phyloP scores from a whole-genome alignment of 2,113 vertebrate genomes.

The Pedionomus torquatus region DNA sequence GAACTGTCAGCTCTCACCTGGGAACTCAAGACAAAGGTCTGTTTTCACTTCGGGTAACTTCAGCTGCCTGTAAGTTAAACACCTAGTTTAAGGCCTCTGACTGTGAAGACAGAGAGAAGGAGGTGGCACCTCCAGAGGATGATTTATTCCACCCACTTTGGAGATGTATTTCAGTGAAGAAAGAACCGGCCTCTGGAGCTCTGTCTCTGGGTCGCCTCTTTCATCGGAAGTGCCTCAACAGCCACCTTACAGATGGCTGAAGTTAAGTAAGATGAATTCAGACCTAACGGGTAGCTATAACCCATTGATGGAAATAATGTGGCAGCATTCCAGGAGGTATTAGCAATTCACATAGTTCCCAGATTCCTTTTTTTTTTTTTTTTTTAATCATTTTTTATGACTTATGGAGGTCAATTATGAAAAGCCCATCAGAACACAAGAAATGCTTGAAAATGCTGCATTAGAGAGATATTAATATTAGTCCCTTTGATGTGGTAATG shows the following conservation, averaged over 20 bases:
- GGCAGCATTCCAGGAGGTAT: slow-evolving; percentile 49
- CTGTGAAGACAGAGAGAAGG: neutral
- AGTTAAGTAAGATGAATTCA: slow-evolving; percentile 25
- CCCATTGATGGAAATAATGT: slow-evolving; percentile 25
- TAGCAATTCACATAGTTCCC: slow-evolving; percentile 48
- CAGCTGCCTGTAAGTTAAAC: neutral
- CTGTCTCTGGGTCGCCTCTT: neutral
- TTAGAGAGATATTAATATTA: slow-evolving; percentile 56
- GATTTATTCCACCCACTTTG: neutral
- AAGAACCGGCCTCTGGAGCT: neutral
- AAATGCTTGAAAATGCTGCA: slow-evolving; percentile 48
- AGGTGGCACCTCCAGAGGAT: neutral
- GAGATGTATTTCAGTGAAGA: neutral
- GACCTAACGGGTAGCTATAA: slow-evolving; percentile 31
- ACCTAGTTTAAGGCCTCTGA: neutral
- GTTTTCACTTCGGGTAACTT: neutral
- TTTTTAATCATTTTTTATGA: slow-evolving; percentile 30
- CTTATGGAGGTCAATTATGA: slow-evolving; percentile 43
- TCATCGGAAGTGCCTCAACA: neutral
- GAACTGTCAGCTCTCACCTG: neutral
- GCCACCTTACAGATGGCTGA: neutral
- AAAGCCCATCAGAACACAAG: slow-evolving; percentile 53
- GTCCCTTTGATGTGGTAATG: slow-evolving; percentile 17
- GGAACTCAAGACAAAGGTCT: neutral
- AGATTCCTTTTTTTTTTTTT: slow-evolving; percentile 8